These are phyloP conservation scores for Rhinolophus sinicus DNA, from an alignment of 2,113 vertebrate genomes.

Conservation along the genomic window DNA sequence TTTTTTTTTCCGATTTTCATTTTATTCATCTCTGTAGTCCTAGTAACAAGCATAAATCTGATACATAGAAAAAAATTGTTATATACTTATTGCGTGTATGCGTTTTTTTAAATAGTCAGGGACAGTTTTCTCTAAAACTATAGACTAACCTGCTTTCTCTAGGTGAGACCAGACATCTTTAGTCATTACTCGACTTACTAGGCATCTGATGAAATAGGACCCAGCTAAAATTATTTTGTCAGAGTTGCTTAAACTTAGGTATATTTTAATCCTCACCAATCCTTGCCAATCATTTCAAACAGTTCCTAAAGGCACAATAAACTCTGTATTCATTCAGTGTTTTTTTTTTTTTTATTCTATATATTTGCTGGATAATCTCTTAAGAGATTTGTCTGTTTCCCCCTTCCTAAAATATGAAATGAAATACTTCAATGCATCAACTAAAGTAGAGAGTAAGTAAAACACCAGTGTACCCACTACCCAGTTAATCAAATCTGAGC, in stretches of 20 bases:
- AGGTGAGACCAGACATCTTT: background rate
- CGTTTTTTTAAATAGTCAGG: background rate
- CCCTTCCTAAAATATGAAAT: slow-evolving; percentile 12
- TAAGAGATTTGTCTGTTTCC: background rate
- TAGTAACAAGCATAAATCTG: background rate
- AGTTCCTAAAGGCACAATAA: background rate
- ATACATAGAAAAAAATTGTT: background rate
- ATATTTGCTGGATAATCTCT: background rate
- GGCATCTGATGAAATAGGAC: background rate
- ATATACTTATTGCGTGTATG: background rate
- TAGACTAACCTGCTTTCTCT: background rate
- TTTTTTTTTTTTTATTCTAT: background rate
- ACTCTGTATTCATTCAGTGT: background rate
- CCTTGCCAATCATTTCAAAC: background rate
- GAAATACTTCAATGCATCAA: background rate
- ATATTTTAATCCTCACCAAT: background rate
- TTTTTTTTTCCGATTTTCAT: background rate
- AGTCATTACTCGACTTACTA: background rate
- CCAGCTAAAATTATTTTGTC: background rate
- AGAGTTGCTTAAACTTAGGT: background rate
- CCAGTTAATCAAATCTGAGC: background rate
- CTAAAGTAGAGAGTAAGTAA: background rate
- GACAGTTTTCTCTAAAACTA: background rate
- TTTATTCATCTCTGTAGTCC: background rate
- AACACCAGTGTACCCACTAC: background rate